phyloP scores from a whole-genome alignment of 2,888 invertebrate species.

The Venusia cambrica region DNA sequence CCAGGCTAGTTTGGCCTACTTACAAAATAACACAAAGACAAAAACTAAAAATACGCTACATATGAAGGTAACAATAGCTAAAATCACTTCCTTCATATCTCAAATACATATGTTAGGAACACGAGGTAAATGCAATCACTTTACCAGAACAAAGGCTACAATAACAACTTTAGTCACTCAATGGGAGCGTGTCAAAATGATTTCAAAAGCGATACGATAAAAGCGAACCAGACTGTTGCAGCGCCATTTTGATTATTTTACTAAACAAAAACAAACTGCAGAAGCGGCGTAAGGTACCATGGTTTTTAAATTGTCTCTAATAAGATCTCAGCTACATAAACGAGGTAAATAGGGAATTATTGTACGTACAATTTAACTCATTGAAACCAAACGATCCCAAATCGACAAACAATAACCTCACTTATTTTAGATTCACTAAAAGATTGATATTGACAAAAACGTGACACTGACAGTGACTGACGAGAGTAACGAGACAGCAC shows the following conservation, averaged over 20 bases:
- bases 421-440: constrained; percentile 13
- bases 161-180: constrained; percentile 42
- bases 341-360: too few species aligned
- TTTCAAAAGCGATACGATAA: constrained; percentile 34
- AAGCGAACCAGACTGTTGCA: constrained; percentile 30
- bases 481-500: too few species aligned
- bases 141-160: constrained; percentile 55
- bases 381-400: neutral
- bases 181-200: constrained; percentile 38
- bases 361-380: constrained; percentile 5
- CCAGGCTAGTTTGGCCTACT: constrained; percentile 52
- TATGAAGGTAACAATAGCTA: constrained; percentile 73
- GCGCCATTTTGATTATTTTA: constrained; percentile 50
- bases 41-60: constrained; percentile 76
- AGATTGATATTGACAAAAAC: constrained; percentile 1
- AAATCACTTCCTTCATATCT: constrained; percentile 77
- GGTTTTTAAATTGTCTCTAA: too few species aligned
- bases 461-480: too few species aligned
- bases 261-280: constrained; percentile 2
- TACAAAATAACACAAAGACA: constrained; percentile 77
- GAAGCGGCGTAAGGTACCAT: too few species aligned
- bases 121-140: constrained; percentile 60
- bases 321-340: too few species aligned
- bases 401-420: constrained; percentile 10
- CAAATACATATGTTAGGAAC: constrained; percentile 57